These are phyloP conservation scores for Siderastrea radians DNA, from an alignment of 92 coral and sea anemone species.

Conservation along the genomic window DNA sequence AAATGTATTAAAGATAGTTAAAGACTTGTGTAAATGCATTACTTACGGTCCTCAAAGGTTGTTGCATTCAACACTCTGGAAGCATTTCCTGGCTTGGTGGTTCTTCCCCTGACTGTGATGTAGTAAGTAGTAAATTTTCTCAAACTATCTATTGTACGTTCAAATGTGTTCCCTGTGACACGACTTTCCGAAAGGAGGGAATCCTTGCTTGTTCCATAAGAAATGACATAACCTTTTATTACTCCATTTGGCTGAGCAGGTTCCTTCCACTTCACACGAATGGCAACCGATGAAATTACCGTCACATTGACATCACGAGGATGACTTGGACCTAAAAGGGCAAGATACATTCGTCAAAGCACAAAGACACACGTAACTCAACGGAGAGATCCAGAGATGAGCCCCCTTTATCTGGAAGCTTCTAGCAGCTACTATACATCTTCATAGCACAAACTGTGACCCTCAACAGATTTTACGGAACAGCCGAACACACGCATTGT, in stretches of 20 bases:
- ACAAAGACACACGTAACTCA: too few species aligned
- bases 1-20: not conserved
- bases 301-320: conserved; percentile 42
- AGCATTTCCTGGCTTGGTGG: conserved; percentile 74
- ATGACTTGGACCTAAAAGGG: conserved; percentile 61
- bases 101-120: conserved; percentile 71
- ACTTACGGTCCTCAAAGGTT: conserved; percentile 78
- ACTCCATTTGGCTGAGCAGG: conserved; percentile 72
- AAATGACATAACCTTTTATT: conserved; percentile 52
- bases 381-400: too few species aligned
- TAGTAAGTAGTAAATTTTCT: conserved; percentile 67
- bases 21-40: not conserved
- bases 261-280: conserved; percentile 64
- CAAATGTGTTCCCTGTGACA: conserved; percentile 39
- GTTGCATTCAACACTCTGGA: conserved; percentile 50
- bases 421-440: too few species aligned
- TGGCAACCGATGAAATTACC: conserved; percentile 42
- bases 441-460: too few species aligned
- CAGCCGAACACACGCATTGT: too few species aligned
- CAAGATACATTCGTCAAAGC: too few species aligned
- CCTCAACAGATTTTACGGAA: too few species aligned
- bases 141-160: conserved; percentile 43
- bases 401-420: too few species aligned
- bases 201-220: conserved; percentile 27
- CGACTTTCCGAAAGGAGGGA: not conserved